Base-by-base conservation (phyloP, 2,888 invertebrate species). In the Herminia tarsipennalis region DNA sequence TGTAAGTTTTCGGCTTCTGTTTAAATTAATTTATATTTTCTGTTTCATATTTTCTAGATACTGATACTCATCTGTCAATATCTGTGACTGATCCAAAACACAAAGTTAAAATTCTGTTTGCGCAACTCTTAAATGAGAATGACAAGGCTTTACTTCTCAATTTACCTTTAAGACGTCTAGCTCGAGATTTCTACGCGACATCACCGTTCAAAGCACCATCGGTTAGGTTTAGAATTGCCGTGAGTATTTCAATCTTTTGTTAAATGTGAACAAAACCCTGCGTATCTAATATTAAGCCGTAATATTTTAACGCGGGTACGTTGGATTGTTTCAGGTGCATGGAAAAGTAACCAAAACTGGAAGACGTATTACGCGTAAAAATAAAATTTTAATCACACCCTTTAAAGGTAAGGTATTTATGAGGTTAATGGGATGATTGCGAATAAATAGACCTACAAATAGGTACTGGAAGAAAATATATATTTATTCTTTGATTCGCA, bases 361-460 rank as follows among this genome's bases (percentile, higher is more conserved):
- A 0, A 34, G 40, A 10, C 0, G 20, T 5, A 53, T 68, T 13
- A 39, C 2, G 27, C 51, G 69, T 22, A 37, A 51, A 18, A 47
- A 14, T 8, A 68, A 52, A 42, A 54, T 68, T 3, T 57, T 69
- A 0, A 12, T 68, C 8, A 55, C 66, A n/a, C 69, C 44, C 2
- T 42, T n/a, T n/a, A n/a, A n/a, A n/a, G n/a, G 65, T 65, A 50
- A 53, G 24, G 34, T 2, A n/a, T n/a, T n/a, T n/a, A n/a, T n/a
- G n/a, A n/a, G n/a, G n/a, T n/a, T n/a, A n/a, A n/a, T n/a, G n/a
- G n/a, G n/a, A n/a, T n/a, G n/a, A n/a, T n/a, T n/a, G n/a, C n/a
- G n/a, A n/a, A n/a, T n/a, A n/a, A n/a, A n/a, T n/a, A n/a, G n/a
- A n/a, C n/a, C n/a, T n/a, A n/a, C n/a, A n/a, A n/a, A n/a, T n/a